A percentile compares a stretch with the other conserved stretches of the same genome.
These are phyloP conservation scores for Polymixis lichenea DNA, from an alignment of 2,888 invertebrate species.

Conservation along the genomic window DNA sequence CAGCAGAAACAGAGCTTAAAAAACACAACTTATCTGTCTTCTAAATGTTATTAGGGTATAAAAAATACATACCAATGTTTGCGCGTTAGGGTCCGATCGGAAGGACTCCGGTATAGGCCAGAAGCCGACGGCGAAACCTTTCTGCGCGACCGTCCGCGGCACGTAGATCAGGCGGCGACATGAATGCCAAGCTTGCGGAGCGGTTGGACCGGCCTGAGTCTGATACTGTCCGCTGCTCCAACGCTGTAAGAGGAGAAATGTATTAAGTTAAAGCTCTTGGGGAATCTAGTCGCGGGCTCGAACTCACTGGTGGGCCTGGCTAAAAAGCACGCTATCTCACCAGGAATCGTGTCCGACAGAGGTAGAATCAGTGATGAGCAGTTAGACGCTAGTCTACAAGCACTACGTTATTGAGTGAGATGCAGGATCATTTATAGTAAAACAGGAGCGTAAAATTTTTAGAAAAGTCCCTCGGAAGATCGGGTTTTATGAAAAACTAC, in stretches of 20 bases:
- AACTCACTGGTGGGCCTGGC: too few species aligned
- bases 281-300: too few species aligned
- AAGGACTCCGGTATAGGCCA: conserved; percentile 99
- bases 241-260: conserved; percentile 76
- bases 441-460: too few species aligned
- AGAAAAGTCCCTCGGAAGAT: too few species aligned
- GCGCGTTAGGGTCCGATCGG: conserved; percentile 98
- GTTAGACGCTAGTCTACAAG: too few species aligned
- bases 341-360: too few species aligned
- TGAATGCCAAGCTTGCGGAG: conserved; percentile 96
- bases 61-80: conserved; percentile 92
- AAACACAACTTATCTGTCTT: not conserved
- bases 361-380: too few species aligned
- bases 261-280: not conserved
- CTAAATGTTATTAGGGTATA: not conserved
- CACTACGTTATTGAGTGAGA: too few species aligned
- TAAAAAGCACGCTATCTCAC: too few species aligned
- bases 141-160: conserved; percentile 96
- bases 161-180: conserved; percentile 97
- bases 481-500: too few species aligned
- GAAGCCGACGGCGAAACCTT: conserved; percentile 97
- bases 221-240: conserved; percentile 88
- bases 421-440: too few species aligned
- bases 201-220: conserved; percentile 79
- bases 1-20: not conserved